Evolutionary conservation across 2,797 vertebrate genomes (phyloP).

Genomic region (Neosilurus hyrtlii): DNA sequence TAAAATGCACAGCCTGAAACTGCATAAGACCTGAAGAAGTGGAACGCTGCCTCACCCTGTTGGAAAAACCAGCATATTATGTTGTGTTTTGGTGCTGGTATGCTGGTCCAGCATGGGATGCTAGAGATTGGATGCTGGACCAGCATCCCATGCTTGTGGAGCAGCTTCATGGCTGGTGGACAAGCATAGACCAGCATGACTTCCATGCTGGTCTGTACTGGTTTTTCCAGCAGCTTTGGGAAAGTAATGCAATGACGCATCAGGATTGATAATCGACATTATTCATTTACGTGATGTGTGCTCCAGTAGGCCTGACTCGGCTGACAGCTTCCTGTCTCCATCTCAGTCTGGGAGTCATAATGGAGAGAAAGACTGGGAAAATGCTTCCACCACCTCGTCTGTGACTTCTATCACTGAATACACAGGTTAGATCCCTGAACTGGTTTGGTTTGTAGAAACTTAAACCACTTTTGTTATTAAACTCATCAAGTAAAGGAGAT

Average conservation of each 20-base stretch:
- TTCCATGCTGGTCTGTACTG: too few relatives aligned
- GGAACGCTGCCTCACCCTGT: not conserved
- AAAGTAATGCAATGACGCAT: not conserved
- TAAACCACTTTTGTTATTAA: not conserved
- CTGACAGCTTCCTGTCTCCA: conserved; percentile 90
- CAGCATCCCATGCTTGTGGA: too few relatives aligned
- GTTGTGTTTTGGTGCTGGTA: too few relatives aligned
- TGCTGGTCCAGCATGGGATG: too few relatives aligned
- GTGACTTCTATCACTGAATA: conserved; percentile 95
- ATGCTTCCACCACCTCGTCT: conserved; percentile 93
- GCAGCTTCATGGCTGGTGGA: too few relatives aligned
- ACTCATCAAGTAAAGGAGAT: not conserved
- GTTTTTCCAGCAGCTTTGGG: not conserved
- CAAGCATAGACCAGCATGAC: too few relatives aligned
- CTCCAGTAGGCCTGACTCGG: conserved; percentile 86
- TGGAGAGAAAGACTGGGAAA: conserved; percentile 98
- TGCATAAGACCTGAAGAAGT: conserved; percentile 14
- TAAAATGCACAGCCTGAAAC: conserved; percentile 1
- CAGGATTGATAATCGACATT: not conserved
- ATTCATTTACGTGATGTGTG: conserved; percentile 12
- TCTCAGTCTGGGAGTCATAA: conserved; percentile 90
- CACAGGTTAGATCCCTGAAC: conserved; percentile 75
- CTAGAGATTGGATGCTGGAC: too few relatives aligned
- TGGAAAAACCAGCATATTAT: too few relatives aligned
- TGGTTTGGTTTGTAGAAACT: not conserved